Evolutionary conservation across 2,888 invertebrate genomes (phyloP).

Genomic region (Pimpla rufipes): DNA sequence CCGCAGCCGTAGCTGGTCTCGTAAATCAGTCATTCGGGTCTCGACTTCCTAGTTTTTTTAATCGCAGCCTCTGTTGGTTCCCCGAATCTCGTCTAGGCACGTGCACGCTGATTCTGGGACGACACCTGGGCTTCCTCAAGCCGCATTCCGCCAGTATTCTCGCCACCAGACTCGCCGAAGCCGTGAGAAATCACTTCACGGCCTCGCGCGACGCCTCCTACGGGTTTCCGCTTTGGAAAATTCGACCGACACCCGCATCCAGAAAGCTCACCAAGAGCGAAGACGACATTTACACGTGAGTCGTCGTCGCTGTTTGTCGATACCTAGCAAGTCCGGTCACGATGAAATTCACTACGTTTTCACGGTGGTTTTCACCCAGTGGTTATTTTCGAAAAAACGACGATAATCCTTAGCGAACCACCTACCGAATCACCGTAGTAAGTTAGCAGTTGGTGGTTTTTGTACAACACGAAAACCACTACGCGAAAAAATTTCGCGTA

Average conservation of each 20-base stretch:
- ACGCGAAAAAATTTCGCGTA: no score
- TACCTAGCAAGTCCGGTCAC: no score
- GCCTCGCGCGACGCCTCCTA: constrained; percentile 93
- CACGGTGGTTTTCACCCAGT: no score
- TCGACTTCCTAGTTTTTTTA: constrained; percentile 22
- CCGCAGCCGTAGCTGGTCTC: neutral
- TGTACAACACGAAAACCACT: no score
- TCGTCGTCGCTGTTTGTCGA: neutral
- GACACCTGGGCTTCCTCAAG: constrained; percentile 91
- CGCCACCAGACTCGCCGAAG: constrained; percentile 89
- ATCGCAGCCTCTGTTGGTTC: constrained; percentile 67
- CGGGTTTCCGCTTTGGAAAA: constrained; percentile 94
- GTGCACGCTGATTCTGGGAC: constrained; percentile 92
- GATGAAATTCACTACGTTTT: no score
- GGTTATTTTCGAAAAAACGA: no score
- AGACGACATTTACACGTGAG: constrained; percentile 93
- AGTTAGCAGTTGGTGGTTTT: no score
- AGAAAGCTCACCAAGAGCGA: constrained; percentile 90
- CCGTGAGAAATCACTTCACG: constrained; percentile 92
- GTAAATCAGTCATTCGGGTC: constrained; percentile 7
- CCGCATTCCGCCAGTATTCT: constrained; percentile 87
- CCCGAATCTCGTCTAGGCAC: constrained; percentile 86
- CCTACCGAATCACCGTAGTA: no score
- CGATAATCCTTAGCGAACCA: no score
- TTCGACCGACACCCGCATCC: constrained; percentile 91